Evolutionary conservation across 1,140 invertebrate genomes (phyloP).

Genomic region (Drosophila ercepeae): DNA sequence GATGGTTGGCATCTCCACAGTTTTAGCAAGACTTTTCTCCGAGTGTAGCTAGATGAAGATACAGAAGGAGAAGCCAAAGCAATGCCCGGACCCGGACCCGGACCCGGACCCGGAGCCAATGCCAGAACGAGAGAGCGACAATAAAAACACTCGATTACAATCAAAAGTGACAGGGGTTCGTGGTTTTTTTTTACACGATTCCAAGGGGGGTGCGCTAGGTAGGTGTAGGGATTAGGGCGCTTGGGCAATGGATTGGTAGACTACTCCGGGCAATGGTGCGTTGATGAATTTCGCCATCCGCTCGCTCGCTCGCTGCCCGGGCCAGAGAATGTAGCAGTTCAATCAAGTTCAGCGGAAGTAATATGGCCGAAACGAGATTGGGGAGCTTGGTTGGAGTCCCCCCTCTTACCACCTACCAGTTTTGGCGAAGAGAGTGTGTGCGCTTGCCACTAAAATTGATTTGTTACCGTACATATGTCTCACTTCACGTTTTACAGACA

Average conservation of each 20-base stretch:
- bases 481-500: constrained; percentile 46
- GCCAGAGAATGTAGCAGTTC: constrained; percentile 41
- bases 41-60: constrained; percentile 35
- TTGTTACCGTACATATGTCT: constrained; percentile 78
- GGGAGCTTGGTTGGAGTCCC: neutral
- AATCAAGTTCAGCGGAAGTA: constrained; percentile 68
- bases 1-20: too few species aligned
- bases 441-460: constrained; percentile 71
- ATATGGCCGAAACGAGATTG: constrained; percentile 61
- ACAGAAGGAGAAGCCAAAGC: constrained; percentile 2
- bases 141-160: constrained; percentile 78
- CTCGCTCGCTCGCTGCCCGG: constrained; percentile 1
- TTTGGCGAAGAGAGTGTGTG: neutral
- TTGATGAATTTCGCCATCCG: constrained; percentile 57
- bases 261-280: constrained; percentile 26
- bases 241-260: neutral
- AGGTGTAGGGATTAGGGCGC: neutral
- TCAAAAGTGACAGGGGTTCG: constrained; percentile 73
- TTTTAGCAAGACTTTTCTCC: neutral
- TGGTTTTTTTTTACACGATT: constrained; percentile 17
- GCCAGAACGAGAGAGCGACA: constrained; percentile 28
- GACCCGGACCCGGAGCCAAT: constrained; percentile 7
- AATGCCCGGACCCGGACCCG: constrained; percentile 5
- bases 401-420: neutral
- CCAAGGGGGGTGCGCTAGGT: neutral